These are phyloP conservation scores for Pachydiplax longipennis DNA, from an alignment of 2,888 invertebrate genomes.

Conservation along the genomic window DNA sequence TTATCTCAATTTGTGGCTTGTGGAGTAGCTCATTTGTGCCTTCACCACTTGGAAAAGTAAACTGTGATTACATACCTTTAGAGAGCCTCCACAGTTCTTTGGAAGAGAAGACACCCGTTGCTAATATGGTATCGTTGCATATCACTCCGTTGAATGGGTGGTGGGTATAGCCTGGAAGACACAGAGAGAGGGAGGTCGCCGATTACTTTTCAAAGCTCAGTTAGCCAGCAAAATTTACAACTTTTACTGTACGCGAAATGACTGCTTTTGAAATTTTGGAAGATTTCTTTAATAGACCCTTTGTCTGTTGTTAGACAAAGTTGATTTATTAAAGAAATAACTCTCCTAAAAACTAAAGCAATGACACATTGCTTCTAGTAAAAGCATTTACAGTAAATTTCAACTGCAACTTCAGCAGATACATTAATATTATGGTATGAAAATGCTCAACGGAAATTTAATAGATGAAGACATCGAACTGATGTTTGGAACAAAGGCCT, in stretches of 20 bases:
- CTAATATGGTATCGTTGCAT: conserved; percentile 99
- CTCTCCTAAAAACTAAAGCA: not conserved
- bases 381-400: not conserved
- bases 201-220: conserved; percentile 42
- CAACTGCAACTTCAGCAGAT: conserved; percentile 12
- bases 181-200: conserved; percentile 49
- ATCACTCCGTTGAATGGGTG: conserved; percentile 98
- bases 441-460: not conserved
- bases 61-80: conserved; percentile 73
- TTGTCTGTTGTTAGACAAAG: not conserved
- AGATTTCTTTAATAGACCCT: conserved; percentile 27
- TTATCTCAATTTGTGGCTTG: not conserved
- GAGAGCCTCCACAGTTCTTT: conserved; percentile 99
- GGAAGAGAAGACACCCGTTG: conserved; percentile 99
- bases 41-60: not conserved
- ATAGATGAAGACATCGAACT: not conserved
- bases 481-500: conserved; percentile 24
- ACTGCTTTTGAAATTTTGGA: not conserved
- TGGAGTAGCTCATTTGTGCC: not conserved
- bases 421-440: not conserved
- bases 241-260: conserved; percentile 11
- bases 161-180: conserved; percentile 79
- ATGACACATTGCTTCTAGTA: not conserved
- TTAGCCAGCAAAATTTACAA: conserved; percentile 23
- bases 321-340: conserved; percentile 29